Percentiles rank a stretch among this genome's conserved stretches.
These are phyloP conservation scores for Pantherophis vulpinus DNA, from an alignment of 2,797 vertebrate genomes.

Conservation along the genomic window DNA sequence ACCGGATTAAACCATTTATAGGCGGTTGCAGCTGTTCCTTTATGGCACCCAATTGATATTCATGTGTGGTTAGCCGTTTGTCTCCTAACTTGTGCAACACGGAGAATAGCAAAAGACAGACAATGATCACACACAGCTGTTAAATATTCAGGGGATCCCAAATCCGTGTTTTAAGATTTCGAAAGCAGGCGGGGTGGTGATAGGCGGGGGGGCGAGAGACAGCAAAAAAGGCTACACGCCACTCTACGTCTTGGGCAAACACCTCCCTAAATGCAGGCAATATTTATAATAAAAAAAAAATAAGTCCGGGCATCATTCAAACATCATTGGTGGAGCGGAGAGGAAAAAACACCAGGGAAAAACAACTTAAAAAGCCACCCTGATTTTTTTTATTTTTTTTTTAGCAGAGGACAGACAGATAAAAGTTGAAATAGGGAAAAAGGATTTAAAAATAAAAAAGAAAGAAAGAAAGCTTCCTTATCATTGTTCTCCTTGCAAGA, in stretches of 20 bases:
- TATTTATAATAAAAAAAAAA: conserved; percentile 34
- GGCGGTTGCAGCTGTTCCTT: conserved; percentile 82
- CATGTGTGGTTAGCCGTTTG: conserved; percentile 80
- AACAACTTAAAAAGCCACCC: conserved; percentile 30
- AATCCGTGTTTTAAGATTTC: conserved; percentile 66
- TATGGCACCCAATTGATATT: conserved; percentile 82
- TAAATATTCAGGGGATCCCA: conserved; percentile 71
- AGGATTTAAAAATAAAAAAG: no score
- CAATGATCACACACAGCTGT: conserved; percentile 74
- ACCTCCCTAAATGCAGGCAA: not conserved
- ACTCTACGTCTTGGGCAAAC: conserved; percentile 55
- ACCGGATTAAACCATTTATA: conserved; percentile 82
- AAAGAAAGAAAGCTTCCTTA: not conserved
- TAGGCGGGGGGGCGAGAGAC: no score
- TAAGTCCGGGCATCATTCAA: not conserved
- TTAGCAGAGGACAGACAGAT: not conserved
- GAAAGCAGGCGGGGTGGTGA: conserved; percentile 32
- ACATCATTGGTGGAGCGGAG: not conserved
- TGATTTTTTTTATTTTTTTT: not conserved
- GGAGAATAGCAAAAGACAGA: conserved; percentile 79
- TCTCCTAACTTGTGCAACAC: conserved; percentile 80
- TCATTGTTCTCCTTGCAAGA: not conserved
- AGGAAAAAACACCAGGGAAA: not conserved
- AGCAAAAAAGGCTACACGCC: conserved; percentile 23
- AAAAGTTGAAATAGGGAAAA: not conserved